Conservation (phyloP, 2,113 vertebrate species). For the Thunnus maccoyii region DNA sequence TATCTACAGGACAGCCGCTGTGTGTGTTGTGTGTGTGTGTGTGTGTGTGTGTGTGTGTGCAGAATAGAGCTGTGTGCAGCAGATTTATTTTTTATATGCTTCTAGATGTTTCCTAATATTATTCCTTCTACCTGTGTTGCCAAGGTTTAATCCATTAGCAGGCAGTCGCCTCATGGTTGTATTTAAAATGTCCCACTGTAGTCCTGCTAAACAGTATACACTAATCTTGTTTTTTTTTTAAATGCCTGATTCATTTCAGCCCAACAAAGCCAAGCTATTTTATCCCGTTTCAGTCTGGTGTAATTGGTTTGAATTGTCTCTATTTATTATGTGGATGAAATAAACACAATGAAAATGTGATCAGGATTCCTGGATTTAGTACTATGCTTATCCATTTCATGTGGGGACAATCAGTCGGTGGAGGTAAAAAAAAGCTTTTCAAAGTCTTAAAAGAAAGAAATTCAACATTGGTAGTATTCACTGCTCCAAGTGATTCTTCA, state of each 20-base stretch:
- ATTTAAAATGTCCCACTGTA: constrained; percentile 42
- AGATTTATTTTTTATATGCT: constrained; percentile 65
- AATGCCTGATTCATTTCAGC: constrained; percentile 73
- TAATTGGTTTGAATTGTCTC: constrained; percentile 79
- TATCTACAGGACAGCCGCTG: not conserved
- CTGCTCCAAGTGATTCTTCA: not conserved
- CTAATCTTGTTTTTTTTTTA: constrained; percentile 50
- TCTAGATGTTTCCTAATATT: constrained; percentile 52
- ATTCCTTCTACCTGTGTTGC: constrained; percentile 42
- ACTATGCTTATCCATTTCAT: not conserved
- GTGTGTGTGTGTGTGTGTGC: constrained; percentile 35
- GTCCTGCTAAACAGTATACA: constrained; percentile 58
- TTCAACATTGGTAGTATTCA: not conserved
- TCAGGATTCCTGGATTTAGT: not conserved
- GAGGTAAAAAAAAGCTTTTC: constrained; percentile 12
- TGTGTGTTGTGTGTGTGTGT: constrained; percentile 18
- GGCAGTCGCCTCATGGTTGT: constrained; percentile 55
- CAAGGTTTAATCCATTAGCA: constrained; percentile 35
- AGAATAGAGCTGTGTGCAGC: constrained; percentile 34
- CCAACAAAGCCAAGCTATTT: constrained; percentile 61
- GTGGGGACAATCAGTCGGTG: not conserved
- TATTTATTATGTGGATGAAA: constrained; percentile 87
- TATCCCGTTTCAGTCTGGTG: constrained; percentile 65
- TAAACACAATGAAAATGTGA: constrained; percentile 82
- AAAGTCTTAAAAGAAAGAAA: not conserved